Percentiles rank a stretch among this genome's conserved stretches.
Evolutionary conservation across 2,888 invertebrate species (phyloP).

Genomic region (Julus scanicus): DNA sequence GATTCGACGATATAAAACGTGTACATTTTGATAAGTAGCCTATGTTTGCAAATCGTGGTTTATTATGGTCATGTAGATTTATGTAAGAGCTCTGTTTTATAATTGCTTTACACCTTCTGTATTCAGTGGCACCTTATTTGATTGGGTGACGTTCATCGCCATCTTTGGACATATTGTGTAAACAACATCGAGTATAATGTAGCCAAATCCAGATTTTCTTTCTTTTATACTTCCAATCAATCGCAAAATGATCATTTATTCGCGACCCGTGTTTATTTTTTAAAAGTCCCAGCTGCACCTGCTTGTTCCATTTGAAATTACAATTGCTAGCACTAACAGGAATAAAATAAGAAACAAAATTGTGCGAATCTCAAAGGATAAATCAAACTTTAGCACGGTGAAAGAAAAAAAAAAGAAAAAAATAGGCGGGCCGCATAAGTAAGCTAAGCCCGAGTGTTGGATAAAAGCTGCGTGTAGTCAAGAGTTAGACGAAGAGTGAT

Average conservation of each 20-base stretch:
- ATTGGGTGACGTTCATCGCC: background rate
- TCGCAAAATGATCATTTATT: background rate
- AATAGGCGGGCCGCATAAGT: background rate
- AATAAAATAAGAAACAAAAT: background rate
- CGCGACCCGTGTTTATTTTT: background rate
- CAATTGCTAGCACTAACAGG: background rate
- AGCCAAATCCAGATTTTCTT: background rate
- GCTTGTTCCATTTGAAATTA: background rate
- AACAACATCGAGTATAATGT: background rate
- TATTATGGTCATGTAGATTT: too few species aligned
- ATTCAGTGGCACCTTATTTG: too few species aligned
- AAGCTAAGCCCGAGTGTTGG: background rate
- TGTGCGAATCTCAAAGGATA: constrained; percentile 41
- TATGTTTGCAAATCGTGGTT: too few species aligned
- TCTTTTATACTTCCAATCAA: background rate
- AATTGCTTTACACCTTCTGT: too few species aligned
- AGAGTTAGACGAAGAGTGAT: constrained; percentile 44
- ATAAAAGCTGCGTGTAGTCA: constrained; percentile 26
- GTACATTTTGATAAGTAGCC: too few species aligned
- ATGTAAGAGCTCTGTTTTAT: too few species aligned
- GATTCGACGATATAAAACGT: too few species aligned
- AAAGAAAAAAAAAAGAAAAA: background rate
- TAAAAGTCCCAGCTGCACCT: background rate
- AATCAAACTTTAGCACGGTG: constrained; percentile 15
- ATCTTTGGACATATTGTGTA: background rate